Percentiles rank a stretch among this genome's conserved stretches.
phyloP scores from a whole-genome alignment of 2,888 invertebrate genomes.

The Apotomis betuletana region DNA sequence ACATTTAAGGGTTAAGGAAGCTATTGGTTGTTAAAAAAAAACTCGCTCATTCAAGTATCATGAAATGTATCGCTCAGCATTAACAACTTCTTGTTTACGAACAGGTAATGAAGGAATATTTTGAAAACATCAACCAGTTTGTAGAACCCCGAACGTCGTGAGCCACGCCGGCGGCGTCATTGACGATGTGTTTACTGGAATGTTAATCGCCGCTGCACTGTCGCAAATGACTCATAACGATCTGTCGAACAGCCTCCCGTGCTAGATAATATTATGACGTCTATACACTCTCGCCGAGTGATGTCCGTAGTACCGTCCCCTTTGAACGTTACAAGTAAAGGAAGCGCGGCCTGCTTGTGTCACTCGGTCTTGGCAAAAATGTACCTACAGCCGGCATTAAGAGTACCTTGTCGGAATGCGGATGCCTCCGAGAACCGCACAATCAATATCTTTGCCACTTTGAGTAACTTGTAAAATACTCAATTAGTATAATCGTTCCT shows the following conservation, averaged over 20 bases:
- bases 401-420: constrained; percentile 79
- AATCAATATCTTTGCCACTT: constrained; percentile 46
- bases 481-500: constrained; percentile 22
- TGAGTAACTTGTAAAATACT: constrained; percentile 40
- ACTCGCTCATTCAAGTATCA: too few relatives aligned
- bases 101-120: constrained; percentile 36
- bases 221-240: constrained; percentile 71
- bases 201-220: constrained; percentile 75
- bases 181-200: constrained; percentile 69
- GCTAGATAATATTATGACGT: constrained; percentile 54
- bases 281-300: too few relatives aligned
- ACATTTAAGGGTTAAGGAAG: too few relatives aligned
- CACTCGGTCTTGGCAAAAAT: too few relatives aligned
- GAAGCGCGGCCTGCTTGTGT: too few relatives aligned
- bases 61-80: neutral
- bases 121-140: constrained; percentile 36
- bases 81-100: constrained; percentile 19
- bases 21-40: too few relatives aligned
- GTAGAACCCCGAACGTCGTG: constrained; percentile 13
- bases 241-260: constrained; percentile 55
- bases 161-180: constrained; percentile 46
- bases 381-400: constrained; percentile 53
- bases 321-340: too few relatives aligned
- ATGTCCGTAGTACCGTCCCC: too few relatives aligned
- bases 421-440: constrained; percentile 70